Conservation (phyloP, 2,888 invertebrate genomes). For the Drosophila testacea region DNA sequence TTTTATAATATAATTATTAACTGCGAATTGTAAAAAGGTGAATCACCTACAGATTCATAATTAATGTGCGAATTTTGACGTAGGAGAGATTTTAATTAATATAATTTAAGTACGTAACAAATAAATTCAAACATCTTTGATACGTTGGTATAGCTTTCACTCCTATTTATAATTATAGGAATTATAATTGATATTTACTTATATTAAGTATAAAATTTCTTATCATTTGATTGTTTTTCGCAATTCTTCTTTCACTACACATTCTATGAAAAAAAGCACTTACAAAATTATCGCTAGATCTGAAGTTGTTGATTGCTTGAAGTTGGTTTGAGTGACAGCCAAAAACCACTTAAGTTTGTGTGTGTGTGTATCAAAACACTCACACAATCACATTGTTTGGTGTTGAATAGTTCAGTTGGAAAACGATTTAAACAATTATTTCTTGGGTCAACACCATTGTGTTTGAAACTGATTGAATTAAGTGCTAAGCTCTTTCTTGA, state of each 20-base stretch:
- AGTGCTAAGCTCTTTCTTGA: conserved; percentile 10
- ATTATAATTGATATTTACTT: too few species aligned
- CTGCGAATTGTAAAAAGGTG: not conserved
- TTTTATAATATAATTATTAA: not conserved
- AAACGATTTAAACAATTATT: conserved; percentile 2
- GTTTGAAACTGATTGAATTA: conserved; percentile 11
- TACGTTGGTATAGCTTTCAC: too few species aligned
- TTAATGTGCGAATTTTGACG: not conserved
- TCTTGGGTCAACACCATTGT: conserved; percentile 2
- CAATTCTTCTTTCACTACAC: not conserved
- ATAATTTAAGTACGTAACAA: too few species aligned
- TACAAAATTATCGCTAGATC: conserved; percentile 11
- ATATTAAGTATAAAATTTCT: not conserved
- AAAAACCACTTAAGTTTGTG: conserved; percentile 25
- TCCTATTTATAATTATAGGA: too few species aligned
- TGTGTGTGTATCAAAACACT: not conserved
- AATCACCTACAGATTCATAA: not conserved
- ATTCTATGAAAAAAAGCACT: not conserved
- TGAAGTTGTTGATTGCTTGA: conserved; percentile 18
- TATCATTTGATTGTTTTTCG: conserved; percentile 14
- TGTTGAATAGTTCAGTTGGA: conserved; percentile 25
- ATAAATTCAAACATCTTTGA: too few species aligned
- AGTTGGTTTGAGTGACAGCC: conserved; percentile 18
- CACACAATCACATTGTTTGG: not conserved
- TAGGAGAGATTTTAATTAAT: not conserved